A percentile compares a stretch with the other conserved stretches of the same genome.
Conservation (phyloP, 2,888 invertebrate genomes). For the Cephus runcator region DNA sequence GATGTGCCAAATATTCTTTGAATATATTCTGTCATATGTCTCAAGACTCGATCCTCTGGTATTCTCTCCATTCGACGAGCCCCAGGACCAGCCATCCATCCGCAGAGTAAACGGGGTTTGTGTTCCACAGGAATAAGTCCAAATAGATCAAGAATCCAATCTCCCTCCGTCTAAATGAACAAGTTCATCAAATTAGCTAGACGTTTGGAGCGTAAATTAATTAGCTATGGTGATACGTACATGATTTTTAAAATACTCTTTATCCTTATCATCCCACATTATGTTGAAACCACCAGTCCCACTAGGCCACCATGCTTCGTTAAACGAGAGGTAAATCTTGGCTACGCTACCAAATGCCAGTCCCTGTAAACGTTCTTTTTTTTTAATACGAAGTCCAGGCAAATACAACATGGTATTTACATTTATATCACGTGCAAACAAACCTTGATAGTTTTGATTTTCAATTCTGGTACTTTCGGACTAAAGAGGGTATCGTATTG, state of each 20-base stretch:
- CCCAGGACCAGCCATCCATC: conserved; percentile 74
- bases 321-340: conserved; percentile 76
- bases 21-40: conserved; percentile 66
- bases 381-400: too few species aligned
- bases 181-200: not conserved
- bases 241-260: conserved; percentile 35
- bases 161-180: conserved; percentile 51
- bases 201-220: not conserved
- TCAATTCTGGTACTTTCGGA: conserved; percentile 69
- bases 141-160: conserved; percentile 73
- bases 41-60: conserved; percentile 67
- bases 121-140: conserved; percentile 73
- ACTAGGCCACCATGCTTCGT: conserved; percentile 73
- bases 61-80: conserved; percentile 72
- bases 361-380: conserved; percentile 52
- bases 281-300: conserved; percentile 69
- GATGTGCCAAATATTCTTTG: conserved; percentile 67
- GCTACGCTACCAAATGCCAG: conserved; percentile 74
- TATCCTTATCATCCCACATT: conserved; percentile 70
- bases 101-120: conserved; percentile 71
- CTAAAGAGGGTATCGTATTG: conserved; percentile 68
- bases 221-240: conserved; percentile 23
- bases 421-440: too few species aligned
- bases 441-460: conserved; percentile 69
- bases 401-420: too few species aligned